Conservation (phyloP, 1,140 invertebrate genomes). For the Caerostris darwini region DNA sequence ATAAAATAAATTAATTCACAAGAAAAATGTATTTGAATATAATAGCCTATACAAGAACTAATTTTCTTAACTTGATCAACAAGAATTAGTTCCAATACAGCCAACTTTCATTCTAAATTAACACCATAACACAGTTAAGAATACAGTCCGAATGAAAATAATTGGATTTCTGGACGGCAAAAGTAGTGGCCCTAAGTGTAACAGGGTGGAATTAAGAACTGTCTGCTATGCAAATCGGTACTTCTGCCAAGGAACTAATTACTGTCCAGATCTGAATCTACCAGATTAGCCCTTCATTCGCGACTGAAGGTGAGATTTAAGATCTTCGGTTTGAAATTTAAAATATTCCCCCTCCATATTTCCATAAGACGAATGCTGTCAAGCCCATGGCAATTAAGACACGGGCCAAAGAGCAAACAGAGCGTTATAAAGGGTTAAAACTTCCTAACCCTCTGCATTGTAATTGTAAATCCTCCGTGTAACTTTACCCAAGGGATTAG, state of each 20-base stretch:
- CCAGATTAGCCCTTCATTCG: neutral
- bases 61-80: too few relatives aligned
- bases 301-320: conserved; percentile 21
- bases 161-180: neutral
- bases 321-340: conserved; percentile 36
- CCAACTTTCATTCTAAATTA: neutral
- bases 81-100: too few relatives aligned
- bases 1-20: too few relatives aligned
- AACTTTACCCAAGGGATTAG: conserved; percentile 62
- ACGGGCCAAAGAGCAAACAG: conserved; percentile 14
- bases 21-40: too few relatives aligned
- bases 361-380: neutral
- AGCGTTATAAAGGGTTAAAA: conserved; percentile 56
- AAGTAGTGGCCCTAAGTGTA: neutral
- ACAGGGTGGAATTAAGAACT: neutral
- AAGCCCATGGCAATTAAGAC: conserved; percentile 52
- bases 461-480: conserved; percentile 66
- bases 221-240: neutral
- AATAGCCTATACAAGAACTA: too few relatives aligned
- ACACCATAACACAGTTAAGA: neutral
- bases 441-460: conserved; percentile 12
- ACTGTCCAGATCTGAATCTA: neutral
- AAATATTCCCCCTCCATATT: conserved; percentile 27
- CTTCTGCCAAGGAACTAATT: neutral
- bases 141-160: neutral